Evolutionary conservation across 2,888 invertebrate genomes (phyloP).

Genomic region (Epiblema foenella): DNA sequence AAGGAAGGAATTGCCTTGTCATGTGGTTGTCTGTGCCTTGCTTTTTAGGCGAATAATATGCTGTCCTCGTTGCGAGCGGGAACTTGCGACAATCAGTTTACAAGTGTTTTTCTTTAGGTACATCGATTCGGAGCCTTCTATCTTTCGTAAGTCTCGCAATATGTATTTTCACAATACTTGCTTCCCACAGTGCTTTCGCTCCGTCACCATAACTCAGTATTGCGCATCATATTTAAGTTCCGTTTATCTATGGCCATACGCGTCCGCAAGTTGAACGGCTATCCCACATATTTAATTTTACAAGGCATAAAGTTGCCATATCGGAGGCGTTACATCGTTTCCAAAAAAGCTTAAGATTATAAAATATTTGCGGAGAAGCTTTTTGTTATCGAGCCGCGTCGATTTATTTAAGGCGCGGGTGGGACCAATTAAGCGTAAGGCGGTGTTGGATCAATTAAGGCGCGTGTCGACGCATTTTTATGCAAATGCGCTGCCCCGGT

Average conservation of each 20-base stretch:
- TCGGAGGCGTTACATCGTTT: neutral
- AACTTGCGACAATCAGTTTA: no score
- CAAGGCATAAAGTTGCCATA: slow-evolving; percentile 6
- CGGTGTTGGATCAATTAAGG: slow-evolving; percentile 70
- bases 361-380: neutral
- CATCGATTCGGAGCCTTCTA: no score
- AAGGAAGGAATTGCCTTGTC: no score
- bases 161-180: no score
- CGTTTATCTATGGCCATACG: neutral
- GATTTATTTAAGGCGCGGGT: slow-evolving; percentile 26
- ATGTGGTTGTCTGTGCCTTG: no score
- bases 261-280: neutral
- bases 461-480: slow-evolving; percentile 78
- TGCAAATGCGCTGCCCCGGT: slow-evolving; percentile 71
- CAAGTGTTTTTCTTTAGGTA: no score
- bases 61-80: no score
- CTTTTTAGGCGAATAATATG: no score
- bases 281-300: slow-evolving; percentile 13
- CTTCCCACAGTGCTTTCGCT: neutral
- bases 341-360: neutral
- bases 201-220: neutral
- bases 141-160: no score
- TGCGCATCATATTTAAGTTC: neutral
- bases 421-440: slow-evolving; percentile 42
- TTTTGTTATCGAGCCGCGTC: slow-evolving; percentile 10